Conservation (phyloP, 2,888 invertebrate genomes). For the Thera britannica region DNA sequence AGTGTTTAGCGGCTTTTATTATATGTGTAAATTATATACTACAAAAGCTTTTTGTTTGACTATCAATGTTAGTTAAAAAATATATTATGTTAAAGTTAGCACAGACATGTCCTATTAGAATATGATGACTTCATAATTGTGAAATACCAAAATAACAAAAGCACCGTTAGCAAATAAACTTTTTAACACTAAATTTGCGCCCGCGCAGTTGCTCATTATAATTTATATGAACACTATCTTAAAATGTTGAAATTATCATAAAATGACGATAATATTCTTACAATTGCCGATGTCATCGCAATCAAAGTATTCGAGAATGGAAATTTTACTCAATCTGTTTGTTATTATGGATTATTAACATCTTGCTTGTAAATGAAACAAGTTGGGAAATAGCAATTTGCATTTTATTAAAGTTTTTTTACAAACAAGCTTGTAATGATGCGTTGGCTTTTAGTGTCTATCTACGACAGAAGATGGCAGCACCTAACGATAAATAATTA, state of each 20-base stretch:
- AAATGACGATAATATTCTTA: conserved; percentile 71
- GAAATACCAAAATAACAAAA: conserved; percentile 48
- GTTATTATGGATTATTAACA: conserved; percentile 35
- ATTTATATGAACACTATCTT: conserved; percentile 50
- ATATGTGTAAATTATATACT: no score
- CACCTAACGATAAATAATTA: background rate
- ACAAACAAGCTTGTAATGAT: conserved; percentile 27
- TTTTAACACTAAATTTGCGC: conserved; percentile 64
- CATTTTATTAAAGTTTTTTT: conserved; percentile 31
- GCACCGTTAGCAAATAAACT: conserved; percentile 60
- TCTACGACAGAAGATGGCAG: conserved; percentile 26
- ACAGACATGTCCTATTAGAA: conserved; percentile 7
- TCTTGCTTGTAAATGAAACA: conserved; percentile 33
- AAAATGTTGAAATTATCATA: conserved; percentile 72
- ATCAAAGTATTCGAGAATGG: conserved; percentile 61
- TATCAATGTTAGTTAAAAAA: background rate
- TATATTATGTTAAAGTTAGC: background rate
- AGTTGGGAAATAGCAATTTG: conserved; percentile 31
- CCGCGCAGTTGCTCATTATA: conserved; percentile 54
- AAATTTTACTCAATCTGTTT: conserved; percentile 55
- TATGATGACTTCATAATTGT: conserved; percentile 15
- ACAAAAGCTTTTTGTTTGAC: background rate
- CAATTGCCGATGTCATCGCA: conserved; percentile 70
- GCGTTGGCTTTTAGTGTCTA: background rate
- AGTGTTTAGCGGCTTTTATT: no score